Base-by-base conservation (phyloP, 2,888 invertebrate genomes). In the Bombyx huttoni region DNA sequence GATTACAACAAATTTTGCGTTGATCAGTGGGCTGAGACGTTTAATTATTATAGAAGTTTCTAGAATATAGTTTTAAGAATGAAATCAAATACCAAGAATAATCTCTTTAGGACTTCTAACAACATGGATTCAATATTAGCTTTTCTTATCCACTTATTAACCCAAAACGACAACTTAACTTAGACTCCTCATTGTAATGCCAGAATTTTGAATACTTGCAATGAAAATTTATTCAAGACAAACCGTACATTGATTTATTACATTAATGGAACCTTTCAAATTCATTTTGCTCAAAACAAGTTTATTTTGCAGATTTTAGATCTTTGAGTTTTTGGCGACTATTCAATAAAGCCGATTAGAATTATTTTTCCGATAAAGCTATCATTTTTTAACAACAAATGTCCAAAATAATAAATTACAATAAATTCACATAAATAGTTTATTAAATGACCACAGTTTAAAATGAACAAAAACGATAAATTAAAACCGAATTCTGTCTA, bases 101-200 rank as follows among this genome's bases (percentile, higher is more conserved):
- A 40, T 40, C 40, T 10, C 6, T 40, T 35, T 35, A 52, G 52
- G 9, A 47, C 10, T 24, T 14, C 58, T 64, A 62, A 64, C 58
- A 60, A 64, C 58, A 60, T 62, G 60, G 61, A 61, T 56, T 54
- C 53, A 51, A 51, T 13, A 53, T 53, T 51, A 51, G 24, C 3
- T 24, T 2, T 57, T 52, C 51, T 60, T 58, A 59, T 59, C 56
- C 61, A 64, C 62, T 64, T 62, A 59, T 64, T 60, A 61, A 58
- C 56, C 55, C 56, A 57, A 59, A 59, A 56, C 55, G 56, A 58
- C 56, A 24, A 24, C 24, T 24, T 61, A 58, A 49, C 47, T 49
- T 47, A 55, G 57, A 55, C 59, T 55, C 59, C 56, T 59, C 58
- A 57, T 53, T 61, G 57, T 58, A 58, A 63, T 58, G 54, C 55